Conservation (phyloP, 2,797 vertebrate genomes). For the Mareca strepera region DNA sequence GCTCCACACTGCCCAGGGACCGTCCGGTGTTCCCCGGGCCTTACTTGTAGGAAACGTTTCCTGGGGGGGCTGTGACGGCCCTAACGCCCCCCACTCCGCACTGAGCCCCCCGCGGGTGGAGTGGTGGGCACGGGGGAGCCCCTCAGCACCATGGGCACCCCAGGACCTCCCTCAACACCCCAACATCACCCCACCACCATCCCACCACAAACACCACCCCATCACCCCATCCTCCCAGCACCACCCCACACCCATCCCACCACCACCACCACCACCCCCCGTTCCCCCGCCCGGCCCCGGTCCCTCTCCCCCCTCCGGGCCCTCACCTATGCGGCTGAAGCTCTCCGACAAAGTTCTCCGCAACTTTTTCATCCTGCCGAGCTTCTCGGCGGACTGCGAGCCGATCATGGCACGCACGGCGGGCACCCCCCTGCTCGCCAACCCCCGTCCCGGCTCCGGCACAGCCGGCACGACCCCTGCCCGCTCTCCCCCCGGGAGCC, state of each 20-base stretch:
- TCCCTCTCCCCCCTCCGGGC: neutral
- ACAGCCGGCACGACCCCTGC: neutral
- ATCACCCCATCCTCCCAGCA: neutral
- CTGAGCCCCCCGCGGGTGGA: too few relatives aligned
- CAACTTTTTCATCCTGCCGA: slow-evolving; percentile 97
- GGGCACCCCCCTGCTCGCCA: neutral
- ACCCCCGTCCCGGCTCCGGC: neutral
- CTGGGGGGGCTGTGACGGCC: too few relatives aligned
- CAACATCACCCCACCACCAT: too few relatives aligned
- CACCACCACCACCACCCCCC: neutral
- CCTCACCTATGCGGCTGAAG: slow-evolving; percentile 94
- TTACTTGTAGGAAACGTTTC: too few relatives aligned
- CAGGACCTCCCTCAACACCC: too few relatives aligned
- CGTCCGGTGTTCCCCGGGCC: too few relatives aligned
- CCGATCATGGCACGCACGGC: slow-evolving; percentile 90
- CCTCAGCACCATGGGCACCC: too few relatives aligned
- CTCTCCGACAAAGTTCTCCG: slow-evolving; percentile 98
- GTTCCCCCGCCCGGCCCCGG: neutral
- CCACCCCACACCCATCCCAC: too few relatives aligned
- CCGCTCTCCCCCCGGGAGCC: neutral
- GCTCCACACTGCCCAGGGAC: neutral
- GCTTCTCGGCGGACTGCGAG: slow-evolving; percentile 86
- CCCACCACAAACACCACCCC: neutral
- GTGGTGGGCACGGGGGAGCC: too few relatives aligned
- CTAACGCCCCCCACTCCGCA: too few relatives aligned